Base-by-base conservation (phyloP, 2,113 vertebrate genomes). In the Nanorana parkeri region DNA sequence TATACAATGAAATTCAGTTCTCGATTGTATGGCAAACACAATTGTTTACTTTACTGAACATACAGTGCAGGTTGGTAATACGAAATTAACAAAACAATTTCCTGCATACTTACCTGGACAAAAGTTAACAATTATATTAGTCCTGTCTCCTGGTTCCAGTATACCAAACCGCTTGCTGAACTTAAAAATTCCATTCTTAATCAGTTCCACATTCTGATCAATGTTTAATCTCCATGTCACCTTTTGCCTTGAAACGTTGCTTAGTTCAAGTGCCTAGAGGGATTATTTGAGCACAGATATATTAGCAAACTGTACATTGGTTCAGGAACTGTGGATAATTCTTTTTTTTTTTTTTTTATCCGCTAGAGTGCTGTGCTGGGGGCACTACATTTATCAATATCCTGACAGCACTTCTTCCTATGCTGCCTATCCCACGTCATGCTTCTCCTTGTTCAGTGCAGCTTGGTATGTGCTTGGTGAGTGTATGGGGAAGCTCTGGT, bases 151-250 rank as follows among this genome's bases (percentile, higher is more conserved):
- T 1, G 88, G 88, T 60, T 1, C 0, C 85, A 98, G 84, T 65
- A 24, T 16, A 20, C 95, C 96, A 74, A 7, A 29, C 17, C 81
- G 74, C 19, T 10, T 83, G 85, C 86, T 92, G 83, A 94, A 86
- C 3, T 65, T 75, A 77, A 95, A 96, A 65, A 89, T 32, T 55
- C 69, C 54, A 1, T 80, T 81, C 74, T 86, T 84, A 51, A 74
- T 73, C 67, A 64, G 79, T 77, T 85, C 68, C 0, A n/a, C 78
- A 58, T 0, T 29, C 23, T 41, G 19, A 58, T 41, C 84, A 77
- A 83, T 83, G 85, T 89, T 87, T 28, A 97, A 87, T 84, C 84
- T 90, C 96, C 96, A 98, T 0, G 0, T 29, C 11, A 95, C 3
- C 0, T 0, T 3, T n/a, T 84, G 17, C 24, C 2, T 78, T 36